Evolutionary conservation across 2,797 vertebrate species (phyloP).

Genomic region (Spheniscus humboldti): DNA sequence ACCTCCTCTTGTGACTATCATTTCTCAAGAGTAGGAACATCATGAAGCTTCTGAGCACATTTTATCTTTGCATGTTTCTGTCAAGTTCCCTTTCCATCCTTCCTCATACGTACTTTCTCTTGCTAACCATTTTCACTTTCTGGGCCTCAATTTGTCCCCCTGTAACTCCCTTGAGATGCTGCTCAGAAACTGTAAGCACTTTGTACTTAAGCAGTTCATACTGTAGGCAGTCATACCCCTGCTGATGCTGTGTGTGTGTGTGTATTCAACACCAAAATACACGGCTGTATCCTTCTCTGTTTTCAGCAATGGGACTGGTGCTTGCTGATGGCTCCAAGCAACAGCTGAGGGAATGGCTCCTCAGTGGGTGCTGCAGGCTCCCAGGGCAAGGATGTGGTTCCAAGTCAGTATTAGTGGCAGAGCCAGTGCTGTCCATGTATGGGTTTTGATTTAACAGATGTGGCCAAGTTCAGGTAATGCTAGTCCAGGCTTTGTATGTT

Average conservation of each 20-base stretch:
- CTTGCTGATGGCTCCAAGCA: fast-evolving
- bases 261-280: background rate
- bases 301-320: background rate
- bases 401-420: background rate
- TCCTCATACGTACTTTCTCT: background rate
- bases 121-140: background rate
- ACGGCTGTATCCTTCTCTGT: fast-evolving
- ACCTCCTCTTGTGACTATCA: background rate
- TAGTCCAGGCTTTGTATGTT: background rate
- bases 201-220: background rate
- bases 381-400: fast-evolving
- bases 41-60: background rate
- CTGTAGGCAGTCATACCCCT: background rate
- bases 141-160: background rate
- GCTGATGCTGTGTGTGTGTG: no score
- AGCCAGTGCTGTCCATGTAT: fast-evolving
- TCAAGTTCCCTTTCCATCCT: background rate
- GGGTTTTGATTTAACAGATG: background rate
- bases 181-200: background rate
- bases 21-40: background rate
- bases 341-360: fast-evolving
- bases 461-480: background rate
- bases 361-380: background rate
- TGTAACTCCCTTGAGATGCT: background rate
- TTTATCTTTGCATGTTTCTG: background rate